Conservation (phyloP, 2,113 vertebrate genomes). For the Odocoileus hemionus region DNA sequence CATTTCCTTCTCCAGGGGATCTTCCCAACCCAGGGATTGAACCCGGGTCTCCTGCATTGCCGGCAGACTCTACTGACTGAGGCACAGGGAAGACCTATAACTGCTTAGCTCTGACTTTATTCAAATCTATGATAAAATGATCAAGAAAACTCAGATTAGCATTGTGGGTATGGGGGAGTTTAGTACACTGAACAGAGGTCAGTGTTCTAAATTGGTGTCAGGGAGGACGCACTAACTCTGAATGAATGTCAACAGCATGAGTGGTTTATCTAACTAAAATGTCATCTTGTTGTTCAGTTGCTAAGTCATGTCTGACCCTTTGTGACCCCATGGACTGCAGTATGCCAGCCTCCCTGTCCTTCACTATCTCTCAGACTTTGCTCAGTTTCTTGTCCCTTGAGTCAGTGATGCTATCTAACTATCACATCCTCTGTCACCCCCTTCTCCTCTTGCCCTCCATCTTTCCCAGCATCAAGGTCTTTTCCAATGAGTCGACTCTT, state of each 20-base stretch:
- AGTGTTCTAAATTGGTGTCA: neutral
- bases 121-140: constrained; percentile 37
- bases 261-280: neutral
- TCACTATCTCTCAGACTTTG: neutral
- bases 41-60: neutral
- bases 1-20: neutral
- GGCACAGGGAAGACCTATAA: neutral
- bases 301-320: neutral
- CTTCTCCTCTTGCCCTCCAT: neutral
- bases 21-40: neutral
- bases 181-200: neutral
- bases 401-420: neutral
- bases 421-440: neutral
- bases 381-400: neutral
- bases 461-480: neutral
- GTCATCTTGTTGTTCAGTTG: neutral
- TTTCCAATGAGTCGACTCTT: neutral
- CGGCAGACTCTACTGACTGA: neutral
- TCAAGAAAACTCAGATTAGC: neutral
- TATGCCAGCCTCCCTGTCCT: neutral
- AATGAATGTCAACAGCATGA: neutral
- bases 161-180: neutral
- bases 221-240: neutral
- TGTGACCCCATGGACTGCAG: neutral
- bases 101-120: constrained; percentile 36